Percentiles rank a stretch among this genome's conserved stretches.
These are phyloP conservation scores for Pundamilia nyererei DNA, from an alignment of 2,113 vertebrate genomes.

Conservation along the genomic window DNA sequence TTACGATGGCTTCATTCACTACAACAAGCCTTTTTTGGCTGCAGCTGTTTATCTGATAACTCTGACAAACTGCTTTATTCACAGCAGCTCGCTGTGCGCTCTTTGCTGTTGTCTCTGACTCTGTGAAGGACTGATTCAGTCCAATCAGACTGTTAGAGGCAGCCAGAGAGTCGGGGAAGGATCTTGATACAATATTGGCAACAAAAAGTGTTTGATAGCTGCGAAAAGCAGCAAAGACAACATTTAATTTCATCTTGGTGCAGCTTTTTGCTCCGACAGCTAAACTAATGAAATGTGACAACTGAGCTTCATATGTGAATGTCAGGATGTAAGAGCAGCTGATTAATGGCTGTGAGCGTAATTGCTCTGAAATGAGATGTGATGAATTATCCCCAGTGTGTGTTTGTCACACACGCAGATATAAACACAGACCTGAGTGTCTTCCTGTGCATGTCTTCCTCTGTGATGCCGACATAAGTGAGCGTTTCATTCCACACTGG, in stretches of 20 bases:
- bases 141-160: rapidly evolving
- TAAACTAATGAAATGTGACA: not conserved
- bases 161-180: not conserved
- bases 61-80: not conserved
- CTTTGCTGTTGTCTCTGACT: not conserved
- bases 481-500: slow-evolving; percentile 84
- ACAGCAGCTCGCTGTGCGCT: not conserved
- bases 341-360: not conserved
- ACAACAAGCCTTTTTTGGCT: not conserved
- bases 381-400: not conserved
- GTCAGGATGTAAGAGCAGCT: not conserved
- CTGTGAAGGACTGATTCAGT: not conserved
- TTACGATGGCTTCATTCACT: rapidly evolving
- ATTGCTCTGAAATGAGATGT: not conserved
- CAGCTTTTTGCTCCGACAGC: not conserved
- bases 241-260: not conserved
- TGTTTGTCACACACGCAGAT: not conserved
- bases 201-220: not conserved
- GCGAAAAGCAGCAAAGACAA: not conserved
- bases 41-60: not conserved
- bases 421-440: slow-evolving; percentile 68
- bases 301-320: not conserved
- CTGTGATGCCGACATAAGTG: slow-evolving; percentile 79
- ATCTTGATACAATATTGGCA: not conserved
- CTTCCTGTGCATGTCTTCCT: slow-evolving; percentile 83